A percentile compares a stretch with the other conserved stretches of the same genome.
Evolutionary conservation across 2,888 invertebrate genomes (phyloP).

Genomic region (Apamea epomidion): DNA sequence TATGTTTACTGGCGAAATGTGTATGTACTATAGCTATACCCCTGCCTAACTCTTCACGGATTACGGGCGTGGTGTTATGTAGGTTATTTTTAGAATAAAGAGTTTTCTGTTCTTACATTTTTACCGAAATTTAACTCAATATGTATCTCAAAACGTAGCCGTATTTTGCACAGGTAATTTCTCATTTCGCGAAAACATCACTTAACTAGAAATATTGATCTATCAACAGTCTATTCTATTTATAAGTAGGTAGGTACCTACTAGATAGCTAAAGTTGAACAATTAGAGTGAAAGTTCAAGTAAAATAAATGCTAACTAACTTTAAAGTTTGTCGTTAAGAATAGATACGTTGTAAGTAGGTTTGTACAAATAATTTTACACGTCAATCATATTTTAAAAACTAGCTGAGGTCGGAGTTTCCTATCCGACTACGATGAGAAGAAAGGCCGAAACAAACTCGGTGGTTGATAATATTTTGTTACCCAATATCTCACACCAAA

Average conservation of each 20-base stretch:
- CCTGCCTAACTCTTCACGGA: too few relatives aligned
- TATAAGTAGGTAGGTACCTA: not conserved
- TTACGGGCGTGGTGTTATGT: not conserved
- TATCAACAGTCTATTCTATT: not conserved
- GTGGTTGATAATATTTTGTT: not conserved
- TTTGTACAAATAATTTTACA: not conserved
- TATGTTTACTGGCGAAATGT: not conserved
- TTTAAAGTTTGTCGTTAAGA: not conserved
- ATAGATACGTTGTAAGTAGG: too few relatives aligned
- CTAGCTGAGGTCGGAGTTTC: not conserved
- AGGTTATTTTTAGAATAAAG: not conserved
- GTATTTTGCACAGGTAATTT: not conserved
- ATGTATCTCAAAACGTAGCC: not conserved
- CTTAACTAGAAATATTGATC: not conserved
- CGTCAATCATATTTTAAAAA: not conserved
- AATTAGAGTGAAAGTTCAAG: not conserved
- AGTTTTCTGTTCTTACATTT: too few relatives aligned
- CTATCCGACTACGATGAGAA: not conserved
- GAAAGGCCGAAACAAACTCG: not conserved
- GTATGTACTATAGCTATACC: not conserved
- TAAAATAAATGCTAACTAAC: not conserved
- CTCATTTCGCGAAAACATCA: too few relatives aligned
- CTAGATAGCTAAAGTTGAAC: not conserved
- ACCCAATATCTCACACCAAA: slow-evolving; percentile 19
- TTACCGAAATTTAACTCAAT: not conserved